These are phyloP conservation scores for Hydropotes inermis DNA, from an alignment of 2,113 vertebrate species.

Conservation along the genomic window DNA sequence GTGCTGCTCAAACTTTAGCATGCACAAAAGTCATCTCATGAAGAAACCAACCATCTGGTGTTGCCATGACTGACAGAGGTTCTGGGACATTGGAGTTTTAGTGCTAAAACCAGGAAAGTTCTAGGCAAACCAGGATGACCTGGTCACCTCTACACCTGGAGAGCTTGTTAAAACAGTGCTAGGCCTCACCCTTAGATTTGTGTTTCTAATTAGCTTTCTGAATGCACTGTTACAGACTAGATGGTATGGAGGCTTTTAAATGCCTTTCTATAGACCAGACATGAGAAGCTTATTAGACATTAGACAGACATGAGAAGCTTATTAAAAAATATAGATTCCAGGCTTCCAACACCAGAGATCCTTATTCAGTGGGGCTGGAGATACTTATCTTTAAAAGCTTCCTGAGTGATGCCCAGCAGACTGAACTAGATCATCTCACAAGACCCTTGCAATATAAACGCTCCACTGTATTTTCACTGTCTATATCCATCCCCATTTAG, in stretches of 20 bases:
- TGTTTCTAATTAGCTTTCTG: not conserved
- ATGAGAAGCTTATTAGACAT: too few relatives aligned
- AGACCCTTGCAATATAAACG: not conserved
- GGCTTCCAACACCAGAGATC: not conserved
- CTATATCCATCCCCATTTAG: not conserved
- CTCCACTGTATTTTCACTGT: not conserved
- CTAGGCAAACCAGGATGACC: not conserved
- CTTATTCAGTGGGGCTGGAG: not conserved
- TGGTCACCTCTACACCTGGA: not conserved
- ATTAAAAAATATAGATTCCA: not conserved
- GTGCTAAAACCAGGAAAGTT: not conserved
- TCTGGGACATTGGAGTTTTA: not conserved
- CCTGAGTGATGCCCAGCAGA: not conserved
- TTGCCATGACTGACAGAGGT: not conserved
- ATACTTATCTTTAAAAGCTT: not conserved
- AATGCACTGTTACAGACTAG: not conserved
- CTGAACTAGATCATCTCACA: not conserved
- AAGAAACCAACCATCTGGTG: not conserved
- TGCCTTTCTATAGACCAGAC: not conserved
- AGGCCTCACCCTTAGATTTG: too few relatives aligned
- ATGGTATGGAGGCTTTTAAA: not conserved
- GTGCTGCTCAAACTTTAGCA: not conserved
- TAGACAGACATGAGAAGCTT: not conserved
- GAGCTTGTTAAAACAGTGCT: not conserved
- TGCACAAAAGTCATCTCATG: not conserved